These are phyloP conservation scores for Listronotus oregonensis DNA, from an alignment of 1,140 invertebrate species.

Conservation along the genomic window DNA sequence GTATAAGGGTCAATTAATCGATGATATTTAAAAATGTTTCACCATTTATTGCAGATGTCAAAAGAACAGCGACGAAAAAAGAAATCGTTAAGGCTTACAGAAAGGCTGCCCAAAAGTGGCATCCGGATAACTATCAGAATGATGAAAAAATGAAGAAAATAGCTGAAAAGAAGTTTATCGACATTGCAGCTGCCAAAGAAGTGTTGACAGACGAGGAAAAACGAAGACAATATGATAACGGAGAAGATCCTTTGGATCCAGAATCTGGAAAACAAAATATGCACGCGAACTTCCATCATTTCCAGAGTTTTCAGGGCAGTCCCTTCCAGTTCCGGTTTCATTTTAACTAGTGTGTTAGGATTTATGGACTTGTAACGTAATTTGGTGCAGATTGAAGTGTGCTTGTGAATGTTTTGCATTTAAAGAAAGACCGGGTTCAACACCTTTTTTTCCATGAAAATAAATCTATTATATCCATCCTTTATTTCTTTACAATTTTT, in stretches of 20 bases:
- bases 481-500: too few relatives aligned
- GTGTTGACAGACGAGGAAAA: slow-evolving; percentile 89
- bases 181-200: slow-evolving; percentile 98
- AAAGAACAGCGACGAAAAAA: slow-evolving; percentile 85
- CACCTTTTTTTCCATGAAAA: too few relatives aligned
- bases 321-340: slow-evolving; percentile 98
- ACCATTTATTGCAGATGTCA: slow-evolving; percentile 64
- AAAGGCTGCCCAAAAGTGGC: slow-evolving; percentile 97
- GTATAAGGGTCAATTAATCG: too few relatives aligned
- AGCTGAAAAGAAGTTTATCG: slow-evolving; percentile 98
- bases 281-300: slow-evolving; percentile 69
- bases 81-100: slow-evolving; percentile 97
- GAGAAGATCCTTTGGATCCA: slow-evolving; percentile 97
- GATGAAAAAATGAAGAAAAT: slow-evolving; percentile 87
- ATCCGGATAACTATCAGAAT: slow-evolving; percentile 94
- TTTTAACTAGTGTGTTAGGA: slow-evolving; percentile 65
- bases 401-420: background rate
- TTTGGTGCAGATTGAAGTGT: background rate
- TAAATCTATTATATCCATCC: too few relatives aligned
- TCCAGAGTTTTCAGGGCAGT: slow-evolving; percentile 85
- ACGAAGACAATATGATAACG: slow-evolving; percentile 89
- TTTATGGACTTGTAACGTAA: slow-evolving; percentile 1
- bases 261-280: slow-evolving; percentile 75
- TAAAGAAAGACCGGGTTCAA: too few relatives aligned
- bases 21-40: too few relatives aligned